Conservation (phyloP, 2,888 invertebrate species). For the Parnassius mnemosyne region DNA sequence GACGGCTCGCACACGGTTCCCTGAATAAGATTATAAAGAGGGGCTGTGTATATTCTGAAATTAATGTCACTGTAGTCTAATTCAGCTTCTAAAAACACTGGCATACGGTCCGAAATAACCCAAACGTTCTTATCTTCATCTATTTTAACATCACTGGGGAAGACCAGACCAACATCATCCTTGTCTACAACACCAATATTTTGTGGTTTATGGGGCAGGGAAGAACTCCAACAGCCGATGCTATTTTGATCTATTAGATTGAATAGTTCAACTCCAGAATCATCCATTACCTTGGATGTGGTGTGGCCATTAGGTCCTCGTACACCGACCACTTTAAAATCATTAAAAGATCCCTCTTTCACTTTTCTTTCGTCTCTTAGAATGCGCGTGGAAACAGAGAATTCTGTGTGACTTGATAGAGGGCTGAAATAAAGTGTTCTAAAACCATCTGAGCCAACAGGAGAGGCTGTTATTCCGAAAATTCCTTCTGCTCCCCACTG, state of each 20-base stretch:
- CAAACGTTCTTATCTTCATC: constrained; percentile 86
- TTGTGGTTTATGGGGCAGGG: constrained; percentile 82
- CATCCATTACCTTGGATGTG: constrained; percentile 87
- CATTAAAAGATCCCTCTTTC: constrained; percentile 83
- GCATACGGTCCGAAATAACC: constrained; percentile 92
- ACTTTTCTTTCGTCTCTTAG: constrained; percentile 85
- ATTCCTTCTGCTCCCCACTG: constrained; percentile 92
- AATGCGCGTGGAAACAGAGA: constrained; percentile 87
- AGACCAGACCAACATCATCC: constrained; percentile 87
- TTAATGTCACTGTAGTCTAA: constrained; percentile 88
- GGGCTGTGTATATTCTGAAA: constrained; percentile 87
- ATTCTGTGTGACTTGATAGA: constrained; percentile 88
- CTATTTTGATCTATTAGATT: constrained; percentile 90
- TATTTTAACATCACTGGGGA: constrained; percentile 90
- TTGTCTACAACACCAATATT: constrained; percentile 86
- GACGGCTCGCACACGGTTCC: constrained; percentile 85
- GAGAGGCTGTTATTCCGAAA: constrained; percentile 88
- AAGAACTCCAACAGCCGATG: constrained; percentile 90
- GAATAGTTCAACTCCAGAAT: constrained; percentile 87
- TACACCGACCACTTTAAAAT: constrained; percentile 84
- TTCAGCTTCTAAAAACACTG: constrained; percentile 85
- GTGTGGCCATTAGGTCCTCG: constrained; percentile 85
- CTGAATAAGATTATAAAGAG: constrained; percentile 82
- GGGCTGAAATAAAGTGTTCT: constrained; percentile 89
- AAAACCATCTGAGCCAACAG: constrained; percentile 83